Base-by-base conservation (phyloP, 2,797 vertebrate genomes). In the Pelodytes ibericus region DNA sequence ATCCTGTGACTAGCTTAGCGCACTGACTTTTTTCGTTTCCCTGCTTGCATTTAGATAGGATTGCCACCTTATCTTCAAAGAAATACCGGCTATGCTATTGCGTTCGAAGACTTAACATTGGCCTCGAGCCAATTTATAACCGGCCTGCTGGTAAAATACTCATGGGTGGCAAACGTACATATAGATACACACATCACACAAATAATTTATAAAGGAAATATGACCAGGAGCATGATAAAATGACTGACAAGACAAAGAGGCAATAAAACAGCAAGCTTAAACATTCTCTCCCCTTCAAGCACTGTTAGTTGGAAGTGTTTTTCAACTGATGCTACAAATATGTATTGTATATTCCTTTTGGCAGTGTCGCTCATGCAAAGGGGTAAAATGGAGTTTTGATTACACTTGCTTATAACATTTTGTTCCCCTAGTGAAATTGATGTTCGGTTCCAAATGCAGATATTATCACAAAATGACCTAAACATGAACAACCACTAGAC, bases 291-390 rank as follows among this genome's bases (percentile, higher is more conserved):
- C 30, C 27, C 41, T 72, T 36, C 29, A 62, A 56, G 60, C 71
- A 29, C 29, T 56, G 44, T 25, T 64, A 56, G 47, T 16, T 56
- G 8, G 47, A 72, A 59, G 11, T 61, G 57, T 61, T 61, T 27
- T 71, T 71, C 36, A 59, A 60, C n/a, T 31, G 57, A 57, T 49
- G 25, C 7, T 24, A 27, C 24, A 73, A 73, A 73, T 64, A 53
- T 25, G 44, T 56, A 63, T 63, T 64, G 59, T 73, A 64, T 56
- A 73, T 63, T 51, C 44, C 31, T 16, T 56, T n/a, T 25, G 27
- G 70, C 31, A 53, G 47, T 20, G 39, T 64, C 64, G 30, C 59
- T 39, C 64, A 73, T 63, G 60, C 47, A 73, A 63, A 56, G 24
- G 33, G 18, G 25, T 25, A 16, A 51, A 63, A 72, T 72, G 3